A percentile compares a stretch with the other conserved stretches of the same genome.
Conservation (phyloP, 2,113 vertebrate genomes). For the Tragelaphus strepsiceros region DNA sequence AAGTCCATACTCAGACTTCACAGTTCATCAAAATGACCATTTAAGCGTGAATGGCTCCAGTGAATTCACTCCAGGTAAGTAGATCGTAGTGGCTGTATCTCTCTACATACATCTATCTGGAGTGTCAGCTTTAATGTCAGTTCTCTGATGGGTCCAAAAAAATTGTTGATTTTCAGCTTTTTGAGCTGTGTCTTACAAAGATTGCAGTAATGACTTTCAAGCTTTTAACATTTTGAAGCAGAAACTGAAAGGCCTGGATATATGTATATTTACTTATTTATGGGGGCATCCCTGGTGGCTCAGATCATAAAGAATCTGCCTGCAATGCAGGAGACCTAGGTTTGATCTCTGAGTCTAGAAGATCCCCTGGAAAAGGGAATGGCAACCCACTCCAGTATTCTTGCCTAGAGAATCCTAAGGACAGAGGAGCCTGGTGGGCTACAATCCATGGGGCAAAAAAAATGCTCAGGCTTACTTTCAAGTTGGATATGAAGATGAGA, state of each 20-base stretch:
- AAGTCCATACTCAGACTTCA: neutral
- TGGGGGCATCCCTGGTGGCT: neutral
- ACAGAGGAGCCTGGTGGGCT: neutral
- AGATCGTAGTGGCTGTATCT: neutral
- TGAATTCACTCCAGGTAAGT: fast-evolving
- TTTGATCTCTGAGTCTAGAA: neutral
- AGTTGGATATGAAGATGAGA: too few species aligned
- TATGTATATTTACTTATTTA: neutral
- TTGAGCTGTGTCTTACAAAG: neutral
- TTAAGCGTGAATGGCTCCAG: fast-evolving
- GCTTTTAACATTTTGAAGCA: neutral
- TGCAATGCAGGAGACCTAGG: neutral
- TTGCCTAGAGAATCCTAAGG: neutral
- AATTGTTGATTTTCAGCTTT: neutral
- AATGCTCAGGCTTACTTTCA: fast-evolving
- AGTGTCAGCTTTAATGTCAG: neutral
- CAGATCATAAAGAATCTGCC: neutral
- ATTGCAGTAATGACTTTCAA: neutral
- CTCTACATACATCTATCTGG: too few species aligned
- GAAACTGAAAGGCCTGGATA: neutral
- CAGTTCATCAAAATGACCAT: neutral
- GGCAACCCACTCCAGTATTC: neutral
- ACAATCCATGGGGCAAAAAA: neutral
- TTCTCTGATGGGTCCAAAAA: neutral
- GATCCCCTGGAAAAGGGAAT: neutral